Evolutionary conservation across 92 coral and sea anemone genomes (phyloP), one percentile per base, ranked within the genome.

Genomic region (Epizoanthus stellaris): DNA sequence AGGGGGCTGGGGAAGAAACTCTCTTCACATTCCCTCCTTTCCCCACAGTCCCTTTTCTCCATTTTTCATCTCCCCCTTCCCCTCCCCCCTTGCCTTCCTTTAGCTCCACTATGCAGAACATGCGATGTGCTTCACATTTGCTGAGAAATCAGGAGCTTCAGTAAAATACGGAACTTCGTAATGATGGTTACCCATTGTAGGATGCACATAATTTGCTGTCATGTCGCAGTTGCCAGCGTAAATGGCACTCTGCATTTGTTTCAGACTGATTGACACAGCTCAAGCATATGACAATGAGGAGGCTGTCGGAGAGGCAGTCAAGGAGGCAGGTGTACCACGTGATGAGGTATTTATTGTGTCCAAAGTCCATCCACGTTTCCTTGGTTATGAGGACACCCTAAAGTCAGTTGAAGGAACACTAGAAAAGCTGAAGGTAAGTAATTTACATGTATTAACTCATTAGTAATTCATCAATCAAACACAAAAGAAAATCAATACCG

Each of bases 191-290:
- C 36, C 36, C 36, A 30, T 57, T 57, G 5, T 57, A 57, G 62
- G 62, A 57, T 30, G 36, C 36, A 30, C 36, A 30, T 30, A 30
- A 30, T 30, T 30, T 61, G 67, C 9, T 20, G 69, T 64, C 69
- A 64, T 38, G 30, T 38, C 9, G 16, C 69, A 64, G 16, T 23
- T 38, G 12, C 64, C n/a, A 59, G 10, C 12, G 13, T 15, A 34
- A 66, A 15, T 43, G 25, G 20, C 19, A 34, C 56, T 3, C 36
- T 45, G 71, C 30, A 0, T 52, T 23, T 82, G 53, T 49, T 45
- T 38, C 52, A 96, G 99, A 80, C 73, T 96, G 93, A 69, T 96
- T 69, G 99, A 96, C 73, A 86, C 99, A 17, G 99, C 98, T 14
- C 95, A 91, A 90, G 99, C 98, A 0, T 96, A 96, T 40, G 80